These are phyloP conservation scores for Epizoanthus ramosus DNA, from an alignment of 92 coral and sea anemone genomes.

Conservation along the genomic window DNA sequence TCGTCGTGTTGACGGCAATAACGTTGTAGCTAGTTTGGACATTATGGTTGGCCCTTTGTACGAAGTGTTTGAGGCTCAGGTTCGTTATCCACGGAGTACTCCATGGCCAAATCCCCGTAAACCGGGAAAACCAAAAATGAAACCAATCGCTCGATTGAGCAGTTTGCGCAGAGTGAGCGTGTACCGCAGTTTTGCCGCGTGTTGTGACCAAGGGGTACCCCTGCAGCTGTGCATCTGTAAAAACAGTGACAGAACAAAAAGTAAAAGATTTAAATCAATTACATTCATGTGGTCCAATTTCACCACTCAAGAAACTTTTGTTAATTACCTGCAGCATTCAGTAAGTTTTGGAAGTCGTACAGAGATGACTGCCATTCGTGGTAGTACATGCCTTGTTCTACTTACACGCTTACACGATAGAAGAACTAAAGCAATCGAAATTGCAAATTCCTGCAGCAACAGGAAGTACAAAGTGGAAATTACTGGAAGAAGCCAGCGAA, in stretches of 20 bases:
- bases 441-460: constrained; percentile 73
- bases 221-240: constrained; percentile 80
- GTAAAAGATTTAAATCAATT: constrained; percentile 24
- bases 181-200: constrained; percentile 72
- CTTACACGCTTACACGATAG: constrained; percentile 70
- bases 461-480: constrained; percentile 65
- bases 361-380: constrained; percentile 70
- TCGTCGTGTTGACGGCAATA: constrained; percentile 30
- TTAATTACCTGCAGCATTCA: constrained; percentile 56
- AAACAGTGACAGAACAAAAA: constrained; percentile 30
- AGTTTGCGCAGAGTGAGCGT: constrained; percentile 79
- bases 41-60: constrained; percentile 48
- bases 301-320: constrained; percentile 48
- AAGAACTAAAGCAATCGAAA: constrained; percentile 60
- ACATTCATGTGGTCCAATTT: constrained; percentile 64
- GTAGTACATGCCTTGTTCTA: constrained; percentile 66
- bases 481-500: constrained; percentile 72
- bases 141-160: constrained; percentile 45
- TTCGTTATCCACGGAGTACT: constrained; percentile 45
- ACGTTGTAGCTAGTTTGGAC: constrained; percentile 47
- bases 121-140: constrained; percentile 22
- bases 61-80: constrained; percentile 53
- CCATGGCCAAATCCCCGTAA: constrained; percentile 44
- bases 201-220: constrained; percentile 76
- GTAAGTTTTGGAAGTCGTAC: constrained; percentile 69